Percentiles rank a stretch among this genome's conserved stretches.
phyloP scores from a whole-genome alignment of 2,797 vertebrate species.

The Parauchenoglanis punctatus region DNA sequence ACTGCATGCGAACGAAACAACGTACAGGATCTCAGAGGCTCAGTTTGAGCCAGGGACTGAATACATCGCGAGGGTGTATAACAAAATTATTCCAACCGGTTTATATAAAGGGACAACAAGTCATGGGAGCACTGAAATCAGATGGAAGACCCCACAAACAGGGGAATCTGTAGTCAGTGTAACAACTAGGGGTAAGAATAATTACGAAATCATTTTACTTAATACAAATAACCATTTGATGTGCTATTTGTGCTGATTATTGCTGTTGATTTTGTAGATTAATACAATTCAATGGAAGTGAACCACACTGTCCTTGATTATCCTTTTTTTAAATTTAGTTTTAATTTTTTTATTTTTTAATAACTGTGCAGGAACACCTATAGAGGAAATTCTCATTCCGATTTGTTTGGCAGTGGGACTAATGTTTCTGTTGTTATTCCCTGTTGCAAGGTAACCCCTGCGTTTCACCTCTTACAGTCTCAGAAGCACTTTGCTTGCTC shows the following conservation, averaged over 20 bases:
- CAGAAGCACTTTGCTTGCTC: background rate
- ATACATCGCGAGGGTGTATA: conserved; percentile 61
- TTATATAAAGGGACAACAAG: background rate
- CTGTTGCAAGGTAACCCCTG: conserved; percentile 45
- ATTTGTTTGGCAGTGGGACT: conserved; percentile 13
- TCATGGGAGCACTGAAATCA: conserved; percentile 57
- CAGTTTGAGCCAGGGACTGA: background rate
- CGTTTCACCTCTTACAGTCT: background rate
- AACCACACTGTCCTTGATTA: background rate
- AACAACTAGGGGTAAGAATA: background rate
- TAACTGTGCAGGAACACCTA: background rate
- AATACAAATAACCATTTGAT: background rate
- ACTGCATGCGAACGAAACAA: fast-evolving
- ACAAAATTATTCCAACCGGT: fast-evolving
- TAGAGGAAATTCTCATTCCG: background rate
- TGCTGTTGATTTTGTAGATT: background rate
- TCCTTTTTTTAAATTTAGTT: background rate
- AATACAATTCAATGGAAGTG: background rate
- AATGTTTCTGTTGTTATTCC: conserved; percentile 17
- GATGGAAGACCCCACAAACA: conserved; percentile 41
- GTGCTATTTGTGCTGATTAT: background rate
- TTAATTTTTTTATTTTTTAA: background rate
- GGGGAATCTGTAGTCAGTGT: background rate
- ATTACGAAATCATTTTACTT: background rate
- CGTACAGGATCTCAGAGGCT: background rate